A percentile compares a stretch with the other conserved stretches of the same genome.
Evolutionary conservation across 2,888 invertebrate genomes (phyloP).

Genomic region (Patella ulyssiponensis): DNA sequence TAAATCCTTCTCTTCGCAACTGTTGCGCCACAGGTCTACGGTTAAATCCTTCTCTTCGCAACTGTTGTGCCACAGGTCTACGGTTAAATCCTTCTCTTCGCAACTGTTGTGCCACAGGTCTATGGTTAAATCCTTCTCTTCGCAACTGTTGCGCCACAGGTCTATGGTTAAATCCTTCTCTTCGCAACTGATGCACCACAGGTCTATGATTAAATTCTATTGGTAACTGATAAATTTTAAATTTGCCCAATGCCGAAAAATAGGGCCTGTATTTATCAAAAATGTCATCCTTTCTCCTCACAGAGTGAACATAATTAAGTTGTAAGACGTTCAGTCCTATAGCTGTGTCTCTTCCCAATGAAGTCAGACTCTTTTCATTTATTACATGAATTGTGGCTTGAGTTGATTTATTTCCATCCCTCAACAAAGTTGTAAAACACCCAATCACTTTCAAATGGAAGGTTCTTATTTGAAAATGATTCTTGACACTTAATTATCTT

Average conservation of each 20-base stretch:
- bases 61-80: neutral
- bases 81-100: conserved; percentile 1
- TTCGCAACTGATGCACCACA: neutral
- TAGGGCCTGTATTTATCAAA: neutral
- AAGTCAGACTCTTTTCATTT: neutral
- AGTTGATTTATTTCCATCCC: neutral
- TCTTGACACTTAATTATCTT: neutral
- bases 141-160: neutral
- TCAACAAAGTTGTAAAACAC: neutral
- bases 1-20: neutral
- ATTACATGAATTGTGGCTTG: neutral
- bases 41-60: neutral
- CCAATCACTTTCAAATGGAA: neutral
- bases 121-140: conserved; percentile 4
- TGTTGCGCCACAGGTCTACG: neutral
- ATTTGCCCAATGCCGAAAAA: neutral
- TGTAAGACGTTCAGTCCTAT: neutral
- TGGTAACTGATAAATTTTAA: neutral
- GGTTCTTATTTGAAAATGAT: neutral
- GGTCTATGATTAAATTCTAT: conserved; percentile 4
- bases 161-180: neutral
- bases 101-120: neutral
- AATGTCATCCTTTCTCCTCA: neutral
- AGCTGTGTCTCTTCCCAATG: neutral
- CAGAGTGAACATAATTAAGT: conserved; percentile 5